A percentile compares a stretch with the other conserved stretches of the same genome.
Evolutionary conservation across 2,888 invertebrate species (phyloP).

Genomic region (Falcaria lacertinaria): DNA sequence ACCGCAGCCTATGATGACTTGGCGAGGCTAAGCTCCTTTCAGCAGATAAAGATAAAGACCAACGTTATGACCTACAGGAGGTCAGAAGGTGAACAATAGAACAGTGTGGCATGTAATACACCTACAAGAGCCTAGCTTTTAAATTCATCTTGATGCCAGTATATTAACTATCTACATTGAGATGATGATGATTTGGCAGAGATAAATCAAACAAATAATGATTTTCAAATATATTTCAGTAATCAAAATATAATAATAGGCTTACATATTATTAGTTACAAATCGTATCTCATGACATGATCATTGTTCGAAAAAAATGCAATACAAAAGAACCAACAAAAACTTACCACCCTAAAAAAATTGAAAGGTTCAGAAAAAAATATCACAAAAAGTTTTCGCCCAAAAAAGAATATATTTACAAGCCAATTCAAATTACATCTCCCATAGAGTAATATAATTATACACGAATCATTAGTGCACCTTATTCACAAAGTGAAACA

Average conservation of each 20-base stretch:
- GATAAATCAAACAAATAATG: slow-evolving; percentile 40
- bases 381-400: slow-evolving; percentile 28
- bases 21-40: no score
- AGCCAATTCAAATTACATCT: slow-evolving; percentile 50
- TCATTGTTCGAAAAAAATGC: slow-evolving; percentile 24
- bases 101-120: no score
- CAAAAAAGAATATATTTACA: slow-evolving; percentile 45
- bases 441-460: slow-evolving; percentile 54
- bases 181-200: no score
- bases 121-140: no score
- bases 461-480: slow-evolving; percentile 65
- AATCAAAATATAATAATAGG: slow-evolving; percentile 80
- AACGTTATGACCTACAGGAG: no score
- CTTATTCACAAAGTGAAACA: slow-evolving; percentile 67
- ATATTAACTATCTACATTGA: no score
- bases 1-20: no score
- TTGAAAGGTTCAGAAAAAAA: slow-evolving; percentile 14
- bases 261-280: slow-evolving; percentile 77
- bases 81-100: no score
- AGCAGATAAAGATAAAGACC: no score
- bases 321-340: slow-evolving; percentile 29
- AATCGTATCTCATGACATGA: slow-evolving; percentile 64
- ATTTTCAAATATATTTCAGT: slow-evolving; percentile 79
- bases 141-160: no score
- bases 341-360: slow-evolving; percentile 15